Percentiles rank a stretch among this genome's conserved stretches.
Conservation (phyloP, 2,113 vertebrate species). For the Eonycteris spelaea region DNA sequence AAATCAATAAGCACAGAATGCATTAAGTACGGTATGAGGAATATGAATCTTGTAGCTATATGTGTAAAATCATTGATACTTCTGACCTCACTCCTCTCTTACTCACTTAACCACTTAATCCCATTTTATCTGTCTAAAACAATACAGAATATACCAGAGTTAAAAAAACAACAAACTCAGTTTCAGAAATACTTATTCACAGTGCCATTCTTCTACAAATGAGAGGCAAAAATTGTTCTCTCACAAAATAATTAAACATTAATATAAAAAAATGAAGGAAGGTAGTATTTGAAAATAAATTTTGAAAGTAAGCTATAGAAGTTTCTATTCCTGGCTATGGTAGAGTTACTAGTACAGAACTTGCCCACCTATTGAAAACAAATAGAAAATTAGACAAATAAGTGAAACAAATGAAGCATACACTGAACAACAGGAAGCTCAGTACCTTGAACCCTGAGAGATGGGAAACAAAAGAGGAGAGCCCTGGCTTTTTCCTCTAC, state of each 20-base stretch:
- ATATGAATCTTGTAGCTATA: neutral
- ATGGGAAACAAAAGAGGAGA: neutral
- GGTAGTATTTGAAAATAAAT: neutral
- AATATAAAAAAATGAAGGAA: neutral
- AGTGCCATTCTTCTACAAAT: neutral
- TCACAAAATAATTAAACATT: neutral
- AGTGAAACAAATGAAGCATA: neutral
- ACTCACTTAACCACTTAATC: neutral
- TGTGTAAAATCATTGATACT: neutral
- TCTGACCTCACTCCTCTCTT: neutral
- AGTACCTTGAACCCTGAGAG: neutral
- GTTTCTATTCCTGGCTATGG: neutral
- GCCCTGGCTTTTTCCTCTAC: neutral
- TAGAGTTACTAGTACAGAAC: neutral
- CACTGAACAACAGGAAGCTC: neutral
- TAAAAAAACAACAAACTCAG: neutral
- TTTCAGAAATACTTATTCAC: neutral
- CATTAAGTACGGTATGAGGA: slow-evolving; percentile 15
- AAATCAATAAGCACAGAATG: slow-evolving; percentile 62
- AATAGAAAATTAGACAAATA: neutral
- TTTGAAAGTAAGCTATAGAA: neutral
- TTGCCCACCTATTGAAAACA: neutral
- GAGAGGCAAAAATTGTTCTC: neutral
- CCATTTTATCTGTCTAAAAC: neutral
- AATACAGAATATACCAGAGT: neutral